phyloP scores from a whole-genome alignment of 2,113 vertebrate species.

The Malaclemys terrapin region DNA sequence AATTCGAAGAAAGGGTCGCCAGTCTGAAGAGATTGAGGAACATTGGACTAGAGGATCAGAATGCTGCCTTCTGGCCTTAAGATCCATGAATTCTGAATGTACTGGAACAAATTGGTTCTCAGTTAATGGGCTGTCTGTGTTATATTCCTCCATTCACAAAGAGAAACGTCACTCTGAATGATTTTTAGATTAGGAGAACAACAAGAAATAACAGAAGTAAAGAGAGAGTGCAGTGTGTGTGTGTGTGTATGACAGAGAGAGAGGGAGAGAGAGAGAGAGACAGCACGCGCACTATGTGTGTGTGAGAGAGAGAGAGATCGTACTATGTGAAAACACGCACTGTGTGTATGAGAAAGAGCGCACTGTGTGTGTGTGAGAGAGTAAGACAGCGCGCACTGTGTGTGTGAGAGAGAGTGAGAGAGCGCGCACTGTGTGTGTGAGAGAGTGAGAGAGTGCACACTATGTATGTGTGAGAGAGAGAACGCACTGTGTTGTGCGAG shows the following conservation, averaged over 20 bases:
- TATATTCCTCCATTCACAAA: constrained; percentile 72
- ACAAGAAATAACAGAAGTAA: not conserved
- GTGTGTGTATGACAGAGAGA: not conserved
- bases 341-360: not conserved
- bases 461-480: no score
- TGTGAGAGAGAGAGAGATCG: not conserved
- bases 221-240: not conserved
- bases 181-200: not conserved
- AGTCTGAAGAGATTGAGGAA: not conserved
- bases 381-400: no score
- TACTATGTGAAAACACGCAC: no score
- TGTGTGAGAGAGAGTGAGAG: no score
- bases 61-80: constrained; percentile 1
- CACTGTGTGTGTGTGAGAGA: no score
- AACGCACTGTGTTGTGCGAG: no score
- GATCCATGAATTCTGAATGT: not conserved
- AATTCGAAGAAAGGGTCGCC: not conserved
- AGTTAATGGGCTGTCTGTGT: constrained; percentile 64
- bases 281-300: not conserved
- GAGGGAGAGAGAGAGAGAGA: not conserved
- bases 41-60: not conserved
- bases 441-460: not conserved
- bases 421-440: not conserved
- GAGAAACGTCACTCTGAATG: constrained; percentile 56
- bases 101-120: constrained; percentile 49